Base-by-base conservation (phyloP, 2,797 vertebrate genomes). In the Vireo griseus region DNA sequence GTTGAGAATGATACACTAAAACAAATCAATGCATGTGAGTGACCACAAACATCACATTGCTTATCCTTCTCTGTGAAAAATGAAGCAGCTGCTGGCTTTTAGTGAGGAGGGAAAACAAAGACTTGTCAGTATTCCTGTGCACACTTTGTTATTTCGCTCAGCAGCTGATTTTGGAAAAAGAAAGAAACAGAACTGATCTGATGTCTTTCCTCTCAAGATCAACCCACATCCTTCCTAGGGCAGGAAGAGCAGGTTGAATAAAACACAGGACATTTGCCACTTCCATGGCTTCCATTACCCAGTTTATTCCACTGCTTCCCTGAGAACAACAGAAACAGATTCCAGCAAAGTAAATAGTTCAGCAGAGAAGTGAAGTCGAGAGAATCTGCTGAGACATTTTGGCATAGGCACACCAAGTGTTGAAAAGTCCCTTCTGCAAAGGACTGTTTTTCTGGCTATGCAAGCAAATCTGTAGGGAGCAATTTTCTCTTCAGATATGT, bases 161-260 rank as follows among this genome's bases (percentile, higher is more conserved):
- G 86, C 75, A 92, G 95, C 91, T 96, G 94, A 96, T 90, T 97
- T 96, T 91, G 80, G 88, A 90, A 95, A 86, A 95, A 97, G 91
- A 96, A 96, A 96, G 94, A 86, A 97, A 93, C 88, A 96, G 88
- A 85, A 93, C 57, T 69, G 35, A 96, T 95, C 69, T 95, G 90
- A 92, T 97, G 88, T 77, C 95, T 96, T 97, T 97, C 88, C 94
- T 95, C 87, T 91, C 72, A 95, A 96, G 96, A 97, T 94, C 80
- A 73, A 75, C 87, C 85, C 81, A 97, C 95, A 98, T 97, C 96
- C 97, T 98, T 98, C 97, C 96, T 96, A 85, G 39, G 40, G 72
- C 96, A 97, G 97, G 97, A 98, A 98, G 93, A 97, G 81, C 95
- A 97, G 97, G 97, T 14, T 98, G 97, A 97, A 97, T 81, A 95